Percentiles rank a stretch among this genome's conserved stretches.
Evolutionary conservation across 2,797 vertebrate genomes (phyloP).

Genomic region (Poecilia picta): DNA sequence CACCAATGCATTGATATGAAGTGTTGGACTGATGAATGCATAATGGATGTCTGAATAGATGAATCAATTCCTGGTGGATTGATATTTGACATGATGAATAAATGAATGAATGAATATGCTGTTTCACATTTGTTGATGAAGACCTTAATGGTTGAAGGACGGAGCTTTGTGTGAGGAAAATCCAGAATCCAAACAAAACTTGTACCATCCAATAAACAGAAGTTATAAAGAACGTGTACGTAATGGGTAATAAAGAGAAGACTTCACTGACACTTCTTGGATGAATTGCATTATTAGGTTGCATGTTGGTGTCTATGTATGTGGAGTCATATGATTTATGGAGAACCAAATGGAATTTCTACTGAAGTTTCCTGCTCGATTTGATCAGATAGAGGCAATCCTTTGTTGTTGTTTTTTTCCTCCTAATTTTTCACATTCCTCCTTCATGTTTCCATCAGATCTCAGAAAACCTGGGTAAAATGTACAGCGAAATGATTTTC

Average conservation of each 20-base stretch:
- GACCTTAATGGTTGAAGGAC: background rate
- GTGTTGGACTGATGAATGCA: background rate
- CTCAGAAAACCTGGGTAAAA: conserved; percentile 89
- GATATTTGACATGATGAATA: background rate
- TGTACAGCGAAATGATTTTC: conserved; percentile 99
- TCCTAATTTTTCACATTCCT: background rate
- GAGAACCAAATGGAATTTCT: conserved; percentile 70
- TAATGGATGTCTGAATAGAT: background rate
- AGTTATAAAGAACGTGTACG: background rate
- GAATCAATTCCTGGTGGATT: background rate
- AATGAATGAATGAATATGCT: background rate
- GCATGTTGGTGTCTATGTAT: conserved; percentile 40
- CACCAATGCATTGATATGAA: no score
- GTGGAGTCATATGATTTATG: conserved; percentile 75
- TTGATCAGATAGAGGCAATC: conserved; percentile 17
- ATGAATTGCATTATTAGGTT: conserved; percentile 71
- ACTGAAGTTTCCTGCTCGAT: conserved; percentile 31
- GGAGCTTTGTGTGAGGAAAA: background rate
- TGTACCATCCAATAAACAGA: background rate
- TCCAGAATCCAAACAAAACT: background rate
- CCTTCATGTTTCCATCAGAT: conserved; percentile 77
- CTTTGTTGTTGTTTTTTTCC: background rate
- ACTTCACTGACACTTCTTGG: conserved; percentile 13
- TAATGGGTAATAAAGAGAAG: background rate
- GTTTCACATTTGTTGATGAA: background rate